Base-by-base conservation (phyloP, 2,888 invertebrate species). In the Amphipyra berbera region DNA sequence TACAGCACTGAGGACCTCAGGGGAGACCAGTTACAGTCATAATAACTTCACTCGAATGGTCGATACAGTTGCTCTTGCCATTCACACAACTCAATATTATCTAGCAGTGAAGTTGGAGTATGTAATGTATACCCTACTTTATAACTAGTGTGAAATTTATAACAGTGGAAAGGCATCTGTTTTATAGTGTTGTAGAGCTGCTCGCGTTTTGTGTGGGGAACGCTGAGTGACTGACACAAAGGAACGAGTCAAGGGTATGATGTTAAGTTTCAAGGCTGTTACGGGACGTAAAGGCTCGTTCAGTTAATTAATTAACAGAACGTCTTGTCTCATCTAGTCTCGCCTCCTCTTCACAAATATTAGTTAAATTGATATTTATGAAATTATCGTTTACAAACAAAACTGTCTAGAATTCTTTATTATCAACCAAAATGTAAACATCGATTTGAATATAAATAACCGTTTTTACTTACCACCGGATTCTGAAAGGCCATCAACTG, bases 11-110 rank as follows among this genome's bases (percentile, higher is more conserved):
- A 75, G 73, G 79, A 79, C 80, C 83, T 81, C 82, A 70, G 48
- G 83, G 81, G 85, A 80, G 74, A 73, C 79, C 73, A 79, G 82
- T 82, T 78, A 81, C 78, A 83, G 82, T 81, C 82, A 83, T 84
- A 86, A 85, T 86, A 85, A 85, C 81, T 86, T 84, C 74, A 81
- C 80, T 79, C 68, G 73, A 80, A 80, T 80, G 73, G 77, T 78
- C 81, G 40, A 66, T 76, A 63, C 48, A 59, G 60, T 61, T 57
- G 41, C 58, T 78, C 73, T 78, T 73, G 71, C 77, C 72, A 68
- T 78, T 68, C 71, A 68, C 75, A 75, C 67, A 70, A 68, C 61
- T 79, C 68, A 66, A 75, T 68, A 68, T 68, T 76, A 73, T 76
- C 50, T 72, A 59, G 13, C 15, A 49, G 48, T 53, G 48, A 63